Base-by-base conservation (phyloP, 53 echinoderm and acorn worm genomes). In the Echinometra lucunter region DNA sequence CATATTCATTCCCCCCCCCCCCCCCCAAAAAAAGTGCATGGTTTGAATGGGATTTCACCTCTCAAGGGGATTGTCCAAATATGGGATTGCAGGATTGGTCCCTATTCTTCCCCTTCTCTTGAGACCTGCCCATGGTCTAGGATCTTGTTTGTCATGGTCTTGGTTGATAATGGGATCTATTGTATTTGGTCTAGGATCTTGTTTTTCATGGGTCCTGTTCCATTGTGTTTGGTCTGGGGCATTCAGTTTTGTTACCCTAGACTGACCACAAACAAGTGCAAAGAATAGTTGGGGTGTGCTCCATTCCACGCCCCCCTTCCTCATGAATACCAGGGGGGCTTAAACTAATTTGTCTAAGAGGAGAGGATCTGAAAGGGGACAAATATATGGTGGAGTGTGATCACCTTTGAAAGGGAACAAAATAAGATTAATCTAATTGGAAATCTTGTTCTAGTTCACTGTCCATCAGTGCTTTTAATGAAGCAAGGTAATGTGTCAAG, bases 261-360 rank as follows among this genome's bases (percentile, higher is more conserved):
- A 89, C 89, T 89, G 89, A 60, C 58, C 58, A 89, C 89, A 89
- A 89, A 89, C 89, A 89, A 89, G 58, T 13, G 3, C 23, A 57
- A 60, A 58, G 91, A 91, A 91, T 45, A 69, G 85, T 27, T 49
- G n/a, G 30, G 85, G 85, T n/a, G 85, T 85, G 85, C 37, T 89
- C 28, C 4, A 28, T 88, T 11, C 57, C 89, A 60, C 37, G 40
- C 89, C 89, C 89, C n/a, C 89, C 60, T 58, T 37, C 57, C 89
- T 23, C 37, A 89, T 21, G 32, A 89, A 89, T 60, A 89, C 40
- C 38, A 63, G 38, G 60, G 58, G 60, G 17, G 38, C 89, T 89
- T 58, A 60, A 89, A 89, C 89, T 89, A 89, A 89, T 89, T 89
- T 89, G 89, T 60, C 23, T 57, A 58, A 60, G 89, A 40, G 89